Base-by-base conservation (phyloP, 2,888 invertebrate genomes). In the Chrysolina americana region DNA sequence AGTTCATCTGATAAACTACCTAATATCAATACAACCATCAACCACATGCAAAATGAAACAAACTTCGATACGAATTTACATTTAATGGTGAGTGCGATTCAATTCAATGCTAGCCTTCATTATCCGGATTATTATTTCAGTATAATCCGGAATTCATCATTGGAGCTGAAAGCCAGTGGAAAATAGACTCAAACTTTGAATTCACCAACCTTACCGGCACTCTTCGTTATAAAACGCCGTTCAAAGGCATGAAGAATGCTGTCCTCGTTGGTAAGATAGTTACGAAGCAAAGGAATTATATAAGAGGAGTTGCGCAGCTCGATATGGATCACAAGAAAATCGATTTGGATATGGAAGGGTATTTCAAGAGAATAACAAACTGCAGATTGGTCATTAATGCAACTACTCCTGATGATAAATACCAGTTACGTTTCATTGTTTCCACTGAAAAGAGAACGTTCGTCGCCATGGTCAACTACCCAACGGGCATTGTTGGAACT, bases 331-430 rank as follows among this genome's bases (percentile, higher is more conserved):
- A 93, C 48, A 92, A 92, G 80, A 91, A 93, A 48, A 91, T 94
- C 75, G 92, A 92, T 1, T 90, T 93, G 4, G 90, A 90, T 71
- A 90, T 93, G 28, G 90, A 93, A 84, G 94, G 92, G 90, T 79
- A 77, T 47, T 81, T 84, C 59, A 91, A 91, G 65, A 92, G 92
- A 63, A 88, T 95, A 23, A 93, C 93, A 0, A 94, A 95, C 86
- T 95, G 93, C 77, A 94, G 93, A 92, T 85, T 95, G 1, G 90
- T 90, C 0, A 91, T 95, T 19, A 95, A 95, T 85, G 90, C 95
- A 4, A 94, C 94, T 0, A 94, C 94, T 3, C 94, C 94, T 0
- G 88, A 93, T 65, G 91, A 93, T 65, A 92, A 92, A 71, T 92
- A 92, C 81, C 90, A 91, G 0, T 94, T 93, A 0, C 89, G 93